Evolutionary conservation across 1,140 invertebrate species (phyloP), one percentile per base, ranked within the genome.

Genomic region (Ylistrum balloti): DNA sequence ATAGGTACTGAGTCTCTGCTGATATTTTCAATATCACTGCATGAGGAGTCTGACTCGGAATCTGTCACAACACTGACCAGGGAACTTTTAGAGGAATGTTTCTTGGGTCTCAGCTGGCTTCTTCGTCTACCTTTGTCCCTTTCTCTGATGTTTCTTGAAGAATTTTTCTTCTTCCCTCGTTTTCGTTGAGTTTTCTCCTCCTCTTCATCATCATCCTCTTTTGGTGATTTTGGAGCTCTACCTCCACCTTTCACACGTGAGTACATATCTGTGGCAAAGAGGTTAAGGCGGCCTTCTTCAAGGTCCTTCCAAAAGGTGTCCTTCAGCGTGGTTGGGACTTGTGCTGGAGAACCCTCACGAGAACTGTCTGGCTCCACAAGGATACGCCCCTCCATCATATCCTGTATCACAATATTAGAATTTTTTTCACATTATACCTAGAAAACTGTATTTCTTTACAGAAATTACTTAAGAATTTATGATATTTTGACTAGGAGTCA

Each of bases 291-390:
- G 2, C 95, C 95, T 90, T 94, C 94, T 89, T 95, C 94, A n/a
- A 96, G 92, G 88, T 96, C 95, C 89, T 95, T 94, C 95, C 95
- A 96, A 89, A 96, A 96, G 17, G 95, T 94, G 90, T 95, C 94
- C 88, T 95, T 95, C 20, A 94, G 91, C 33, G 91, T 93, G n/a
- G 91, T 74, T 9, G 88, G 90, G 33, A 90, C 86, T 33, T 89
- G 41, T 35, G 88, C 38, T 45, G 90, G 90, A n/a, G 88, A 88
- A 33, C 88, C 91, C n/a, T 91, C 90, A n/a, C 34, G 87, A 33
- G 89, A 87, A 86, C 86, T 33, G 11, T 88, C 85, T 33, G 89
- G 89, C 28, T 86, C 87, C 1, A 91, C 90, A 9, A 89, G 17
- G n/a, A 88, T 45, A 45, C 90, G 86, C 0, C 94, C 94, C 86